These are phyloP conservation scores for Drosophila macrospina DNA, from an alignment of 2,888 invertebrate genomes.

Conservation along the genomic window DNA sequence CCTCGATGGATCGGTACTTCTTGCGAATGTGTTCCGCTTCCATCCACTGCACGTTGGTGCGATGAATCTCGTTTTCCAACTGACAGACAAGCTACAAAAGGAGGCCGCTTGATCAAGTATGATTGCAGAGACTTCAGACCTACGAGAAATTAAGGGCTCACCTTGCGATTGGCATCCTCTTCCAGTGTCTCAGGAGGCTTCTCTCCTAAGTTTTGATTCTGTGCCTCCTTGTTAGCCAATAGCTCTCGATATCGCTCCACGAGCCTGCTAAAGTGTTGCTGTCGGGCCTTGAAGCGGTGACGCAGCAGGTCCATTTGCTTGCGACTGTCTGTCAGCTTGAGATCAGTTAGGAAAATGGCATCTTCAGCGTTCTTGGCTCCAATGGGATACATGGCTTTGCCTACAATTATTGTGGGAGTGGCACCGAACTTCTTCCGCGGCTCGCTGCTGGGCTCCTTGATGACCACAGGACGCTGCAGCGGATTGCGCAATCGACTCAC, in stretches of 20 bases:
- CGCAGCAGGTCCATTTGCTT: conserved; percentile 91
- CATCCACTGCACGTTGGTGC: conserved; percentile 92
- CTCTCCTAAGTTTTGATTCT: conserved; percentile 81
- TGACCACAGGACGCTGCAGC: conserved; percentile 78
- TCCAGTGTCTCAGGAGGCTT: conserved; percentile 85
- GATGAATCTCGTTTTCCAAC: conserved; percentile 93
- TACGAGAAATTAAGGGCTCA: conserved; percentile 70
- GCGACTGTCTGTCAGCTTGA: conserved; percentile 89
- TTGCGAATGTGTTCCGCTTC: conserved; percentile 92
- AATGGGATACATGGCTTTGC: conserved; percentile 84
- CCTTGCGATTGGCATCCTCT: conserved; percentile 89
- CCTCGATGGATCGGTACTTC: conserved; percentile 91
- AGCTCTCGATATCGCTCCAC: conserved; percentile 88
- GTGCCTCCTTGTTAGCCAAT: conserved; percentile 87
- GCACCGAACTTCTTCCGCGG: conserved; percentile 54
- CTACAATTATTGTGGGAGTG: conserved; percentile 81
- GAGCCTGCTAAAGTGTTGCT: conserved; percentile 87
- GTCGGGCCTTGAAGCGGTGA: conserved; percentile 89
- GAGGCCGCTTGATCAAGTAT: neutral
- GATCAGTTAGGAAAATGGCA: conserved; percentile 87
- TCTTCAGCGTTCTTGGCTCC: conserved; percentile 86
- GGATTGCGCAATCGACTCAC: conserved; percentile 85
- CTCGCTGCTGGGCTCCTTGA: conserved; percentile 74
- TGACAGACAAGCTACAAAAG: conserved; percentile 87
- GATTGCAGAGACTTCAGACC: neutral